These are phyloP conservation scores for Ashinkailepas kermadecensis DNA, from an alignment of 2,888 invertebrate species.

Conservation along the genomic window DNA sequence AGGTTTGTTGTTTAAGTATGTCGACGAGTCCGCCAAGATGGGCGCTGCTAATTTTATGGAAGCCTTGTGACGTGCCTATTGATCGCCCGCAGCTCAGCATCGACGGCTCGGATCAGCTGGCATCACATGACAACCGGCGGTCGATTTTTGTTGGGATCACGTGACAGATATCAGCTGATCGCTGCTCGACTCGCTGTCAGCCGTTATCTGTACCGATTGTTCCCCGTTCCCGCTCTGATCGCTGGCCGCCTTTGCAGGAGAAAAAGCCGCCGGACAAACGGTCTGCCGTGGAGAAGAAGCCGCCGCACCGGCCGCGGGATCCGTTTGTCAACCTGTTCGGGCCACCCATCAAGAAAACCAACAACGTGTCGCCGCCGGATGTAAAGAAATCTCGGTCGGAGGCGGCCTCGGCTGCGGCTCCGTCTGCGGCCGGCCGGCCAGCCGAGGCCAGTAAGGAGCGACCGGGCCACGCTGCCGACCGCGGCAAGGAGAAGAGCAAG, in stretches of 20 bases:
- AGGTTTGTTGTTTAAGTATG: too few relatives aligned
- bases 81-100: too few relatives aligned
- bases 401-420: conserved; percentile 20
- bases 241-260: neutral
- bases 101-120: too few relatives aligned
- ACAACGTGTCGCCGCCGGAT: conserved; percentile 56
- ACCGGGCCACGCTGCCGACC: neutral
- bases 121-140: too few relatives aligned
- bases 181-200: too few relatives aligned
- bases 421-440: neutral
- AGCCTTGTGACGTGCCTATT: too few relatives aligned
- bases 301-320: conserved; percentile 35
- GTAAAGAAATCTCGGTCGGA: conserved; percentile 48
- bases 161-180: too few relatives aligned
- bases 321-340: conserved; percentile 76
- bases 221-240: too few relatives aligned
- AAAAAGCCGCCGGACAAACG: neutral
- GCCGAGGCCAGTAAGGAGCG: neutral
- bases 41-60: too few relatives aligned
- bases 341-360: conserved; percentile 64
- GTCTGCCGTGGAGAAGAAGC: neutral
- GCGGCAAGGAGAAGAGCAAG: neutral
- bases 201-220: too few relatives aligned
- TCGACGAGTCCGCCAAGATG: too few relatives aligned
- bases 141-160: too few relatives aligned